Base-by-base conservation (phyloP, 1,140 invertebrate genomes). In the Gonioctena quinquepunctata region DNA sequence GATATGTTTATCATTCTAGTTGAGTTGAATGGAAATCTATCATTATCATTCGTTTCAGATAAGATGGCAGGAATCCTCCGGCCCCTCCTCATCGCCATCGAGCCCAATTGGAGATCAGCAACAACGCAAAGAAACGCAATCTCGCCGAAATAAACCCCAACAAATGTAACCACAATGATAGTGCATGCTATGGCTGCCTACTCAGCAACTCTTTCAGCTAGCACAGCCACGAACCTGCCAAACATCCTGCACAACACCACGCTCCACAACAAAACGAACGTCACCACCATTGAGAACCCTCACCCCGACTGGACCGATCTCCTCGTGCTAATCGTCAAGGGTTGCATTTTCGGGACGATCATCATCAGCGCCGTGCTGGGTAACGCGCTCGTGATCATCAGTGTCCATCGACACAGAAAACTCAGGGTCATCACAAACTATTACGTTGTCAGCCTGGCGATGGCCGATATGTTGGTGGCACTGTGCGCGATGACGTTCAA, bases 401-500 rank as follows among this genome's bases (percentile, higher is more conserved):
- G 90, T 77, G 90, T 93, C 42, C 88, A 91, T 65, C 85, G 89
- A 6, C 91, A 92, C 69, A 84, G 89, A 28, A 90, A 91, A 72
- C 86, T 95, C 54, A 87, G 94, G 2, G 92, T 95, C 62, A 93
- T 96, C 71, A 98, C 96, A 28, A 98, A 98, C 85, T 96, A 95
- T 79, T 98, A 97, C 85, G 95, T 98, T 61, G 95, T 97, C 23
- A 96, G 94, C 27, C 84, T 98, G 19, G 94, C 96, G 0, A 91
- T 95, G 75, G 96, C 96, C 3, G 96, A 98, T 81, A 90, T 96
- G 82, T 84, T 97, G 19, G 96, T 98, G 6, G 96, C 96, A 3
- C 84, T 96, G 19, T 93, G 95, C 78, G 94, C 94, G 25, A 96
- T 96, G 96, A 95, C 93, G n/a, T 98, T 98, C 84, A 98, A 97